These are phyloP conservation scores for Nymphalis io DNA, from an alignment of 1,140 invertebrate genomes.

Conservation along the genomic window DNA sequence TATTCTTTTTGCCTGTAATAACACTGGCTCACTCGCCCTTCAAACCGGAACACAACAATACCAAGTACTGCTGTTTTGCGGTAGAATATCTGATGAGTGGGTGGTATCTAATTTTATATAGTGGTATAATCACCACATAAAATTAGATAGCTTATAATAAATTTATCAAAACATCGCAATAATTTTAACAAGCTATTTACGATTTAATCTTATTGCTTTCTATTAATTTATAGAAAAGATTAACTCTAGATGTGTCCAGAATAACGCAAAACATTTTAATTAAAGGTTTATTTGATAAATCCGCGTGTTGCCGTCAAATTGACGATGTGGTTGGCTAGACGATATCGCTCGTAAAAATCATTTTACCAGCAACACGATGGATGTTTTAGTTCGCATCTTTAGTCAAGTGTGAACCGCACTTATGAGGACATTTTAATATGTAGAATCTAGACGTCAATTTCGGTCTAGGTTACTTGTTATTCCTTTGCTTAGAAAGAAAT, in stretches of 20 bases:
- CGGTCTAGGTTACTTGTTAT: no score
- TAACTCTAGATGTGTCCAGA: not conserved
- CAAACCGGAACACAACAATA: no score
- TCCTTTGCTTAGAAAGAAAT: no score
- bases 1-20: no score
- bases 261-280: constrained; percentile 24
- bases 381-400: not conserved
- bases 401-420: not conserved
- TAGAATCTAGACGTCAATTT: no score
- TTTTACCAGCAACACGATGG: constrained; percentile 5
- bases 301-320: constrained; percentile 19
- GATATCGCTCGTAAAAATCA: constrained; percentile 27
- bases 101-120: no score
- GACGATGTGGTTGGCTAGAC: constrained; percentile 16
- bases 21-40: no score
- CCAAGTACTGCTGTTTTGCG: no score
- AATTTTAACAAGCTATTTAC: not conserved
- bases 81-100: no score
- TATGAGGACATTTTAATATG: not conserved
- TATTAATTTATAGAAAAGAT: constrained; percentile 3
- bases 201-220: not conserved
- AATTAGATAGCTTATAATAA: no score
- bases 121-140: no score
- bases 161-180: no score
- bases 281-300: constrained; percentile 23